Conservation (phyloP, 2,888 invertebrate species). For the Macrophya annulata region DNA sequence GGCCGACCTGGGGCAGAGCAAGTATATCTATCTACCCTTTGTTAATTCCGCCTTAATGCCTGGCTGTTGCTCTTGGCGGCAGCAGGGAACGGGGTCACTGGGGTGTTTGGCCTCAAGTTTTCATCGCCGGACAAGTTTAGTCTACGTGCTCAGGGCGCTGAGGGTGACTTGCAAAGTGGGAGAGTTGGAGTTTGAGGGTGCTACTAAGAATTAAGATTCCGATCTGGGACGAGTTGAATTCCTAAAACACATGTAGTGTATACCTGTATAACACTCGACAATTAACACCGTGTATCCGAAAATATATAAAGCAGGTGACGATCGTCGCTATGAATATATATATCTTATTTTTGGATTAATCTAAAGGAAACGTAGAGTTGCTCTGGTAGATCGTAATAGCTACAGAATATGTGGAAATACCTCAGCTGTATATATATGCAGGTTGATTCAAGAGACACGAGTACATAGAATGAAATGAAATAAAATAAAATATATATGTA, state of each 20-base stretch:
- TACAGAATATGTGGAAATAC: neutral
- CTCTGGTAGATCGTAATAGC: neutral
- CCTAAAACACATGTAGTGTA: neutral
- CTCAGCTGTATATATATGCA: neutral
- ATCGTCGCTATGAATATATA: neutral
- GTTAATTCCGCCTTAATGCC: slow-evolving; percentile 75
- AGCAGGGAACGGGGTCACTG: slow-evolving; percentile 73
- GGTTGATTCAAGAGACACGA: neutral
- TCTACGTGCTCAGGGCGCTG: slow-evolving; percentile 56
- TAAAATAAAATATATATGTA: neutral
- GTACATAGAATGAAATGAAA: neutral
- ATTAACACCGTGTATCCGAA: neutral
- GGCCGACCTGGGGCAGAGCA: slow-evolving; percentile 60
- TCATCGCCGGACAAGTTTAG: slow-evolving; percentile 74
- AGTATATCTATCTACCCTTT: slow-evolving; percentile 63
- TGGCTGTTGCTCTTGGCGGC: slow-evolving; percentile 68
- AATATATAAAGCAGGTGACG: neutral
- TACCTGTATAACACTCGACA: neutral
- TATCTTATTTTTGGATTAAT: neutral
- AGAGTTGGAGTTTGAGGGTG: neutral
- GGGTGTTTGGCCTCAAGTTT: slow-evolving; percentile 74
- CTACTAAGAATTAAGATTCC: slow-evolving; percentile 23
- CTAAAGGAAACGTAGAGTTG: neutral
- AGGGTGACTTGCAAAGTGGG: slow-evolving; percentile 40
- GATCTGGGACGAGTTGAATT: slow-evolving; percentile 18